Percentiles rank a stretch among this genome's conserved stretches.
These are phyloP conservation scores for Cyphomyrus discorhynchus DNA, from an alignment of 2,113 vertebrate genomes.

Conservation along the genomic window DNA sequence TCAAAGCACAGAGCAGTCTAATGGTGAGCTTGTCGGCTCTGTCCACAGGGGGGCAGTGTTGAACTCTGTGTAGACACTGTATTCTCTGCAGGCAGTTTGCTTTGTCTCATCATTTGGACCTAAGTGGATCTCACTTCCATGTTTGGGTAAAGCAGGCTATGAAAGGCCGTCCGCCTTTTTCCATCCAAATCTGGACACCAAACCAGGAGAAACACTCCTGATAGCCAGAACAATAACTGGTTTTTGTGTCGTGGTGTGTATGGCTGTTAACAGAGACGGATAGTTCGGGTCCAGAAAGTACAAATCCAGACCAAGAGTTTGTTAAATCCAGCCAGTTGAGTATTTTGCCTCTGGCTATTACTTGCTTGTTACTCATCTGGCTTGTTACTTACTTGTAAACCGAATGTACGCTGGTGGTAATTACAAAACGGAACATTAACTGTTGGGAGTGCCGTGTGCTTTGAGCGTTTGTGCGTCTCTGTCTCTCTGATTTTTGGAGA, in stretches of 20 bases:
- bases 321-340: not conserved
- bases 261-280: not conserved
- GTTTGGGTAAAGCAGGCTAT: conserved; percentile 15
- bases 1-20: not conserved
- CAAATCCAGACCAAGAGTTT: not conserved
- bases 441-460: not conserved
- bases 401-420: not conserved
- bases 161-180: not conserved
- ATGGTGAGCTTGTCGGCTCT: not conserved
- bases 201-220: not conserved
- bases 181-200: not conserved
- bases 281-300: not conserved
- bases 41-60: conserved; percentile 54
- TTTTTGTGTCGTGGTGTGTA: not conserved
- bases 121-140: not conserved
- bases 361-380: not conserved
- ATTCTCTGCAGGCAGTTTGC: not conserved
- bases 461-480: not conserved
- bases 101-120: not conserved
- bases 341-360: not conserved
- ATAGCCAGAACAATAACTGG: not conserved
- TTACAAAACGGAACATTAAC: not conserved
- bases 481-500: not conserved
- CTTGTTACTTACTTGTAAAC: not conserved
- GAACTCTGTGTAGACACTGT: conserved; percentile 15